These are phyloP conservation scores for Gallinago stenura DNA, from an alignment of 2,797 vertebrate species.

Conservation along the genomic window DNA sequence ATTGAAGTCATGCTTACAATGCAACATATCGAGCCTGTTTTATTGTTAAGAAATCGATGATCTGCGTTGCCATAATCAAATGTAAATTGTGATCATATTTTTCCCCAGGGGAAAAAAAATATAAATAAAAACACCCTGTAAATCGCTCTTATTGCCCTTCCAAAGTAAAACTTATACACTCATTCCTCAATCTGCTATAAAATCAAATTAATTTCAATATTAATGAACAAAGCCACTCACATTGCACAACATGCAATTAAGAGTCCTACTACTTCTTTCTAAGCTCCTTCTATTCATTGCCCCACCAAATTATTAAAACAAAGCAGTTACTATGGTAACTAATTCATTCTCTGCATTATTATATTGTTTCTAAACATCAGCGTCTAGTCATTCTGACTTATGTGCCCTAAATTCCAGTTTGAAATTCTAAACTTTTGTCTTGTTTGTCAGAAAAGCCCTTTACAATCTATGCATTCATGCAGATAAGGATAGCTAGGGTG, in stretches of 20 bases:
- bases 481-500: conserved; percentile 12
- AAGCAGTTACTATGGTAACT: conserved; percentile 76
- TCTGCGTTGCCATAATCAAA: conserved; percentile 27
- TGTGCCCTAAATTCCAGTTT: conserved; percentile 68
- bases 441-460: conserved; percentile 25
- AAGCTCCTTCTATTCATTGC: conserved; percentile 57
- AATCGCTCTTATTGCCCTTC: conserved; percentile 9
- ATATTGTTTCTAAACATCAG: conserved; percentile 70
- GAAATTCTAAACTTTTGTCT: conserved; percentile 66
- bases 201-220: conserved; percentile 68
- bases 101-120: neutral
- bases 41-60: conserved; percentile 54
- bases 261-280: conserved; percentile 66
- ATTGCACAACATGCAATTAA: conserved; percentile 68
- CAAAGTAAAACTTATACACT: neutral
- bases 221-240: conserved; percentile 62
- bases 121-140: neutral
- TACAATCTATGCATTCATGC: conserved; percentile 62
- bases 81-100: conserved; percentile 10
- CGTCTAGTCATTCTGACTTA: conserved; percentile 34
- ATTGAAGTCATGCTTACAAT: conserved; percentile 23
- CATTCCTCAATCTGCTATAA: conserved; percentile 36
- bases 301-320: conserved; percentile 76
- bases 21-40: conserved; percentile 25
- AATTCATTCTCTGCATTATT: conserved; percentile 71